Percentiles rank a stretch among this genome's conserved stretches.
Conservation (phyloP, 2,888 invertebrate species). For the Abscondita cerata region DNA sequence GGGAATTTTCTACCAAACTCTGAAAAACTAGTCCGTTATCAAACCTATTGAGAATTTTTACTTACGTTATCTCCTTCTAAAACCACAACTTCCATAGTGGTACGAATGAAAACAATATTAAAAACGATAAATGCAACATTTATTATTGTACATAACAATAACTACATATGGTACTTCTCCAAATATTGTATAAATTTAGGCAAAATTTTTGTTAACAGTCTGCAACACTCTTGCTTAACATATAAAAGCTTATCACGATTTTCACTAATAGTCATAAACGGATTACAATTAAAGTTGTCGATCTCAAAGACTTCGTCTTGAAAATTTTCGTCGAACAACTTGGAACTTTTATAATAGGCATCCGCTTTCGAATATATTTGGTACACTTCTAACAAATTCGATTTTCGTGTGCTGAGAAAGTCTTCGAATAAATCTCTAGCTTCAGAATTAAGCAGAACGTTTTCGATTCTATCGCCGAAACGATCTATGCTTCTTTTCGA, state of each 20-base stretch:
- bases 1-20: too few relatives aligned
- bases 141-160: too few relatives aligned
- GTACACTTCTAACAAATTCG: constrained; percentile 22
- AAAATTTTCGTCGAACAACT: constrained; percentile 14
- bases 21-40: too few relatives aligned
- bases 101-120: too few relatives aligned
- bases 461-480: constrained; percentile 63
- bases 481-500: constrained; percentile 58
- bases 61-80: too few relatives aligned
- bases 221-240: constrained; percentile 26
- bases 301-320: constrained; percentile 27
- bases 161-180: constrained; percentile 23
- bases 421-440: constrained; percentile 60
- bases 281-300: constrained; percentile 28
- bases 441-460: constrained; percentile 61
- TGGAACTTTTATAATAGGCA: constrained; percentile 13
- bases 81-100: too few relatives aligned
- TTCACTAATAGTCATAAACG: constrained; percentile 25
- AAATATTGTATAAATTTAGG: constrained; percentile 23
- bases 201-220: constrained; percentile 27
- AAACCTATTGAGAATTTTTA: too few relatives aligned
- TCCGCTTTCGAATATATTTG: constrained; percentile 23
- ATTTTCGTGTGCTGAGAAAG: constrained; percentile 18
- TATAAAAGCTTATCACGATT: constrained; percentile 20
- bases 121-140: too few relatives aligned